These are phyloP conservation scores for Acholoe squamosa DNA, from an alignment of 2,888 invertebrate species.

Conservation along the genomic window DNA sequence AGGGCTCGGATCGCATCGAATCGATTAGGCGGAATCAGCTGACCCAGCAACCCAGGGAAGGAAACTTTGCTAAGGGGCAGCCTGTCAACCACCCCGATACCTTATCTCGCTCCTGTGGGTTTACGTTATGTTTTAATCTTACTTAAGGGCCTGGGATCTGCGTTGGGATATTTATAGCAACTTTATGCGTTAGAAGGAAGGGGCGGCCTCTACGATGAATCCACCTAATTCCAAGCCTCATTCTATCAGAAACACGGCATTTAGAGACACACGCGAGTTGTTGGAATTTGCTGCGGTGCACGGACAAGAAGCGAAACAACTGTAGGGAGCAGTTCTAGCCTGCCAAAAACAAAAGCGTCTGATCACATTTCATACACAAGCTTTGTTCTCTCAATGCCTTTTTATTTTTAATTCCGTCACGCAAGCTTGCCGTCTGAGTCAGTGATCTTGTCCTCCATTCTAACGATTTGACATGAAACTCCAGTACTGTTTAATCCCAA, in stretches of 20 bases:
- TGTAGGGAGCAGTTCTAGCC: not conserved
- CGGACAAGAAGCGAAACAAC: too few species aligned
- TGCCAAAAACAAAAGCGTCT: not conserved
- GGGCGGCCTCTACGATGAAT: too few species aligned
- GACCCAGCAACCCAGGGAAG: not conserved
- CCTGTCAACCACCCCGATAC: not conserved
- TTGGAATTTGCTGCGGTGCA: too few species aligned
- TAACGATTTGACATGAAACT: not conserved
- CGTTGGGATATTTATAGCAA: too few species aligned
- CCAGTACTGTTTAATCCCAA: not conserved
- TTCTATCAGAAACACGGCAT: too few species aligned
- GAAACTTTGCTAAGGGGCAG: not conserved
- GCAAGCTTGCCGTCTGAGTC: slow-evolving; percentile 4
- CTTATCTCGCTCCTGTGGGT: not conserved
- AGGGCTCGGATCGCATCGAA: not conserved
- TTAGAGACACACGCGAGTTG: too few species aligned
- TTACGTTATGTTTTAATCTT: too few species aligned
- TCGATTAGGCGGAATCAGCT: slow-evolving; percentile 43
- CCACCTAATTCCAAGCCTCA: too few species aligned
- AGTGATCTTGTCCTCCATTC: not conserved
- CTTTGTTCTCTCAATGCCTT: not conserved
- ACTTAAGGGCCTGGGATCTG: too few species aligned
- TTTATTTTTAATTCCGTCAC: slow-evolving; percentile 22
- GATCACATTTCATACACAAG: slow-evolving; percentile 5
- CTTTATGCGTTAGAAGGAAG: too few species aligned